phyloP scores from a whole-genome alignment of 2,797 vertebrate genomes.

The Sebastes matsubarae region DNA sequence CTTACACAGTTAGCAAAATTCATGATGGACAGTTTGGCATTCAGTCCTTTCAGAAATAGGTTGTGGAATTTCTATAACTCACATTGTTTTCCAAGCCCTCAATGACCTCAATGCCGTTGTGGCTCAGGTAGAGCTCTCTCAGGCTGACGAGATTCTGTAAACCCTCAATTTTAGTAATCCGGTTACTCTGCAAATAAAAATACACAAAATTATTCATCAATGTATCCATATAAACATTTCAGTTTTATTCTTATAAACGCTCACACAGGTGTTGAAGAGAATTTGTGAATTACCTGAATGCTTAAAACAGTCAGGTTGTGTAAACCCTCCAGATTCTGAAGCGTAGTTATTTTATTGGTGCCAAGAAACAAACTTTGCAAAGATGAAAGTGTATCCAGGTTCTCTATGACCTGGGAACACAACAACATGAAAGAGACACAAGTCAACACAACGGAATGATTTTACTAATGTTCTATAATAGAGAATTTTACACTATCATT shows the following conservation, averaged over 20 bases:
- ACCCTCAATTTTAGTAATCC: conserved; percentile 97
- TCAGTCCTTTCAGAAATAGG: conserved; percentile 2
- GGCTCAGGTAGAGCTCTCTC: conserved; percentile 95
- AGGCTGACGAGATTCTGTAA: conserved; percentile 92
- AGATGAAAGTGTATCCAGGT: conserved; percentile 87
- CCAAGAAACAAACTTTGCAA: conserved; percentile 96
- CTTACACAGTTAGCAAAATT: neutral
- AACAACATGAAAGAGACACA: neutral
- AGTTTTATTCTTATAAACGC: neutral
- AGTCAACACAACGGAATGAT: neutral
- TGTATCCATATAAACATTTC: neutral
- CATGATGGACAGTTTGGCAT: neutral
- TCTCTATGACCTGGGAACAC: conserved; percentile 90
- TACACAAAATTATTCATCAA: neutral
- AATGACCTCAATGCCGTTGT: conserved; percentile 97
- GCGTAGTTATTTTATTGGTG: conserved; percentile 97
- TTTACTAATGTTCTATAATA: neutral
- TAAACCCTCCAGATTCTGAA: conserved; percentile 95
- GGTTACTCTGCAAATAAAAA: conserved; percentile 89
- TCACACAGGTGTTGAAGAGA: neutral
- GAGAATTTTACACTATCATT: neutral
- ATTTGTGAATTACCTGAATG: conserved; percentile 88
- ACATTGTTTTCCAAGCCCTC: conserved; percentile 98
- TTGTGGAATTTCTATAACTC: conserved; percentile 67
- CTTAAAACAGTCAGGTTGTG: conserved; percentile 94